phyloP scores from a whole-genome alignment of 2,888 invertebrate species.

The Auanema sp. region DNA sequence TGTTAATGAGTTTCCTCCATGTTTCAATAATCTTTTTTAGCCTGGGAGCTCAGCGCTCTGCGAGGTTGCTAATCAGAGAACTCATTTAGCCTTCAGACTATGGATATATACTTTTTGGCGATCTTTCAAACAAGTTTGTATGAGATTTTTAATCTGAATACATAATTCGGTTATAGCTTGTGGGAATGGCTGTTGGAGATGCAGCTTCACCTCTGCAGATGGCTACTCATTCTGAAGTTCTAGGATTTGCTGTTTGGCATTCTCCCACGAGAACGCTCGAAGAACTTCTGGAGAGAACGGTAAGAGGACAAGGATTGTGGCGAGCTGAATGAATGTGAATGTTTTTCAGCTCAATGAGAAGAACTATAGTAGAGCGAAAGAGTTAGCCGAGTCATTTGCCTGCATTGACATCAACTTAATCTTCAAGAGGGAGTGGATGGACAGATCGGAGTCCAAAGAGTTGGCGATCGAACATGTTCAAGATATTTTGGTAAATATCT shows the following conservation, averaged over 20 bases:
- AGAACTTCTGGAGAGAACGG: constrained; percentile 43
- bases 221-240: constrained; percentile 38
- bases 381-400: constrained; percentile 28
- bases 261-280: constrained; percentile 42
- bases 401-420: constrained; percentile 37
- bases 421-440: constrained; percentile 45
- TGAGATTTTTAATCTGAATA: background rate
- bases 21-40: constrained; percentile 3
- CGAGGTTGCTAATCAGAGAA: constrained; percentile 37
- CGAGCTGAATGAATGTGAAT: background rate
- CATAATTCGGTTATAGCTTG: constrained; percentile 14
- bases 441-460: constrained; percentile 27
- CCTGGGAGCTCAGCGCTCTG: constrained; percentile 28
- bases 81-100: constrained; percentile 30
- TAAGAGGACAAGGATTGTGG: constrained; percentile 8
- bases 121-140: constrained; percentile 30
- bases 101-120: constrained; percentile 42
- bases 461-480: constrained; percentile 32
- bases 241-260: constrained; percentile 39
- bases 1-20: background rate
- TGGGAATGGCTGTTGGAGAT: constrained; percentile 51
- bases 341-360: constrained; percentile 32
- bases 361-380: constrained; percentile 34
- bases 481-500: constrained; percentile 29
- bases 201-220: constrained; percentile 42